phyloP scores from a whole-genome alignment of 2,888 invertebrate species.

The Eudemis profundana region DNA sequence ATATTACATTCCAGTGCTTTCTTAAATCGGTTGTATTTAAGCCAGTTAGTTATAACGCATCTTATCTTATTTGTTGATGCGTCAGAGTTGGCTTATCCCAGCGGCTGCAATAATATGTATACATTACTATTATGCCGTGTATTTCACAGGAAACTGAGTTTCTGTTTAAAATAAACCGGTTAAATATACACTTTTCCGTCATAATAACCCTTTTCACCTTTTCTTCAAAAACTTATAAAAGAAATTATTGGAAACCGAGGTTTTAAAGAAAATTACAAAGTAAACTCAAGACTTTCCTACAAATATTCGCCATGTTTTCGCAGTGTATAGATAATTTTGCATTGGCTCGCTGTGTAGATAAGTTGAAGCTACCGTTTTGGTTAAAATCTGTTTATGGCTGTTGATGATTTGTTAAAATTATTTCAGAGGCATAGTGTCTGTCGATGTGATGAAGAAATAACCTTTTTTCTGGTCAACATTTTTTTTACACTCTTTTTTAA shows the following conservation, averaged over 20 bases:
- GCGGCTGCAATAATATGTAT: slow-evolving; percentile 19
- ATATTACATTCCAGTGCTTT: slow-evolving; percentile 69
- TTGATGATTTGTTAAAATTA: slow-evolving; percentile 36
- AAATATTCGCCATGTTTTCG: too few relatives aligned
- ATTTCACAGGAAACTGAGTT: not conserved
- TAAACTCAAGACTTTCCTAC: too few relatives aligned
- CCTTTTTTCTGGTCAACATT: too few relatives aligned
- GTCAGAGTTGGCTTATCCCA: not conserved
- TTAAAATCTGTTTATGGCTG: slow-evolving; percentile 27
- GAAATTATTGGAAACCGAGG: too few relatives aligned
- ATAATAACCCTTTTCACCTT: too few relatives aligned
- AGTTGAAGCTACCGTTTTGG: slow-evolving; percentile 15
- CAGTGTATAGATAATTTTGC: slow-evolving; percentile 2
- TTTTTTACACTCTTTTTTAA: too few relatives aligned
- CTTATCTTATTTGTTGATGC: slow-evolving; percentile 27
- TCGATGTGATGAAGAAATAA: not conserved
- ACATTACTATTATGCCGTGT: not conserved
- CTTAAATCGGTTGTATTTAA: slow-evolving; percentile 58
- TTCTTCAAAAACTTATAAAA: too few relatives aligned
- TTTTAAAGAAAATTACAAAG: too few relatives aligned
- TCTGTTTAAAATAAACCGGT: not conserved
- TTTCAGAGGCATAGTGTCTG: slow-evolving; percentile 26
- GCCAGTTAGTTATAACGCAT: slow-evolving; percentile 24
- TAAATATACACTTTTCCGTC: too few relatives aligned
- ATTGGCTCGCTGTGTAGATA: not conserved